Conservation (phyloP, 1,140 invertebrate species). For the Drosophila seguyi region DNA sequence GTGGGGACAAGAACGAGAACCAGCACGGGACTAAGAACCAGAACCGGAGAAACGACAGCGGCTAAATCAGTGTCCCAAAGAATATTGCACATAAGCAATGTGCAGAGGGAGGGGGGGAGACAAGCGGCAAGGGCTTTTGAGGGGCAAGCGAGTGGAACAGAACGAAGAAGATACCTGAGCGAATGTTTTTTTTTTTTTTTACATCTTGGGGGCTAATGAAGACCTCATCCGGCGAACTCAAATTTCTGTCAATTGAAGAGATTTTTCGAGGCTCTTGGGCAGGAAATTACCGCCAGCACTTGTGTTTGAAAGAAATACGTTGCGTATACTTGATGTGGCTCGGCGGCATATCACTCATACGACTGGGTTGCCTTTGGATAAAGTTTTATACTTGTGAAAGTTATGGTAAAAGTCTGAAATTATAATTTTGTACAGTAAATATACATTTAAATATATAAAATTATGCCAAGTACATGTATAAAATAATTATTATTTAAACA, state of each 20-base stretch:
- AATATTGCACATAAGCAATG: constrained; percentile 26
- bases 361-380: neutral
- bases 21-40: neutral
- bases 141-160: constrained; percentile 20
- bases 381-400: neutral
- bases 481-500: no score
- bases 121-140: neutral
- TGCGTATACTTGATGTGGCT: neutral
- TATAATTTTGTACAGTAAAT: neutral
- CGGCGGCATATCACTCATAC: neutral
- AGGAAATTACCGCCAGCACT: neutral
- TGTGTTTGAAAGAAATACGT: neutral
- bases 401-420: neutral
- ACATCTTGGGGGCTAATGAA: constrained; percentile 36
- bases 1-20: constrained; percentile 27
- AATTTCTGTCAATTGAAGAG: constrained; percentile 22
- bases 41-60: constrained; percentile 20
- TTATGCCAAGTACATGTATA: no score
- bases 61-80: constrained; percentile 59
- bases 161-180: neutral
- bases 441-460: no score
- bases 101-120: neutral
- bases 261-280: constrained; percentile 1
- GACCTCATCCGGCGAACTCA: constrained; percentile 4
- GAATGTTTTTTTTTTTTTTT: no score